Evolutionary conservation across 2,113 vertebrate species (phyloP), one percentile per base, ranked within the genome.

Genomic region (Myocastor coypus): DNA sequence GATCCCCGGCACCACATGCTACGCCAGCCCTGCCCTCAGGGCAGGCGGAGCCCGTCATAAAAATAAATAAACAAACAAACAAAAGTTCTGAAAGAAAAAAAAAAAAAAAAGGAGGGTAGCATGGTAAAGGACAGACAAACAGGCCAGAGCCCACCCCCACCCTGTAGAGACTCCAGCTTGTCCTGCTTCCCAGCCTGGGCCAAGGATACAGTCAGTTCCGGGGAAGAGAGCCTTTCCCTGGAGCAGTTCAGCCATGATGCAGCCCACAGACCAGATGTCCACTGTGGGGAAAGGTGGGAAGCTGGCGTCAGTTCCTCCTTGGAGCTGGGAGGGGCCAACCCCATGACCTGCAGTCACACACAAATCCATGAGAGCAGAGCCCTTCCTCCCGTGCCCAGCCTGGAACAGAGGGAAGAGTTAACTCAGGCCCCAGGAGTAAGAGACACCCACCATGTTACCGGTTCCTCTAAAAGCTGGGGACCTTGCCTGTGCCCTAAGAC

Each of bases 221-320:
- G 99, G 99, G 97, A 99, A 99, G 40, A 99, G 98, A 89, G 99
- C 99, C 97, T 99, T 99, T 75, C 99, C 99, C 97, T 99, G 99
- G 97, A 99, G 97, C 69, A 99, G 98, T 96, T 99, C 99, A 77
- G 99, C 99, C 99, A 99, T 99, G 97, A 99, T 99, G 98, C 99
- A 99, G 71, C 99, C 99, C 91, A 99, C 99, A 0, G 99, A 99
- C 99, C 99, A 99, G 98, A 99, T 99, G 97, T 99, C 99, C 98
- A 99, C 99, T 99, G 98, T 64, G 50, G 63, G 50, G 46, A 61
- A 32, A 28, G 2, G 8, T 4, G n/a, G 68, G 40, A 5, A 0
- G 4, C 8, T 10, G 83, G 46, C 24, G 71, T 95, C 81, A 88
- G 61, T 0, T 24, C 69, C 26, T 50, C 61, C 64, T 40, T 13